These are phyloP conservation scores for Tauraco hartlaubi DNA, from an alignment of 2,797 vertebrate genomes.

Conservation along the genomic window DNA sequence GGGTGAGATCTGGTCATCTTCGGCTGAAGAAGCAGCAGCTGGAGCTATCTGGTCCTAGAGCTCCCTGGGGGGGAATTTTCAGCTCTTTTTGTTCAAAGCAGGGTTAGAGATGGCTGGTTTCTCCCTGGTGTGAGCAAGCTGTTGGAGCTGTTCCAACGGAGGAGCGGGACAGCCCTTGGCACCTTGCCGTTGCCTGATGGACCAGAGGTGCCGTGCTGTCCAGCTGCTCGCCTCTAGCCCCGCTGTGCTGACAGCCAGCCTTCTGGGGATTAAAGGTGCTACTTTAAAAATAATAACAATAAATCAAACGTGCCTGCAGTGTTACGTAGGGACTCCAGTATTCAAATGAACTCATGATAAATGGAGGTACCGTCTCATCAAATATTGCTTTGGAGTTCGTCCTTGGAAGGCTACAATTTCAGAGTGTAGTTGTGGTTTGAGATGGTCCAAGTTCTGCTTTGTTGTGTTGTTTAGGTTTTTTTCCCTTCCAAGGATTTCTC, in stretches of 20 bases:
- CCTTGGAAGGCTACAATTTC: not conserved
- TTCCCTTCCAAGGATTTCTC: not conserved
- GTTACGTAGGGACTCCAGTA: not conserved
- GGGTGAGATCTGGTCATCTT: not conserved
- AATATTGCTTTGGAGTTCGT: not conserved
- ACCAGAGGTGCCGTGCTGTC: not conserved
- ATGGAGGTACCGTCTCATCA: not conserved
- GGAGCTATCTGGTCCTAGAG: not conserved
- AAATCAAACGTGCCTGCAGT: not conserved
- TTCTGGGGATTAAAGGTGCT: not conserved
- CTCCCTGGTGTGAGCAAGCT: not conserved
- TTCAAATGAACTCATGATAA: not conserved
- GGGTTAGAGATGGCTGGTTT: not conserved
- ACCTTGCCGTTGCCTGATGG: not conserved
- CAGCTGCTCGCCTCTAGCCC: not conserved
- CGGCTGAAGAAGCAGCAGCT: not conserved
- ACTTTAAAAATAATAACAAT: not conserved
- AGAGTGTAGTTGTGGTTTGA: not conserved
- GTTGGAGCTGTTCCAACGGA: not conserved
- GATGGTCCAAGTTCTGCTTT: not conserved
- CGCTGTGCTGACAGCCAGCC: not conserved
- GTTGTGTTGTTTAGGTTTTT: not conserved
- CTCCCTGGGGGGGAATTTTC: not conserved
- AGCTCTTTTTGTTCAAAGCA: not conserved
- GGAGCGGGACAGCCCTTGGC: not conserved